Evolutionary conservation across 2,888 invertebrate genomes (phyloP).

Genomic region (Melanotus villosus): DNA sequence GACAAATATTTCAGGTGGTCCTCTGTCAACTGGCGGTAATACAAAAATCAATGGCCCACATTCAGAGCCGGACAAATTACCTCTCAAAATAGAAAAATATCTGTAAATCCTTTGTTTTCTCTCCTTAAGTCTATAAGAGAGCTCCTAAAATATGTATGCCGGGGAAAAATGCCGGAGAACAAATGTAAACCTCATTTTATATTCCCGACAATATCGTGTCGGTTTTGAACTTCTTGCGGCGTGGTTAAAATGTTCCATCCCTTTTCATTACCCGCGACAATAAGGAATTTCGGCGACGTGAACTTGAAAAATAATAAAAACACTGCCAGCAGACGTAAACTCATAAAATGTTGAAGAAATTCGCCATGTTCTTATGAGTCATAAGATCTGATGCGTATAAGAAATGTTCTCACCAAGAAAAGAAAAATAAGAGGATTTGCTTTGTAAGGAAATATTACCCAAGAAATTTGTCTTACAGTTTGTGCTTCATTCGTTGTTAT

Average conservation of each 20-base stretch:
- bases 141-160: slow-evolving; percentile 37
- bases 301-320: slow-evolving; percentile 38
- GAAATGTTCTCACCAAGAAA: slow-evolving; percentile 22
- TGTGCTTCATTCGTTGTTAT: slow-evolving; percentile 25
- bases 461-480: slow-evolving; percentile 23
- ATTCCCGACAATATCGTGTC: slow-evolving; percentile 35
- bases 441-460: slow-evolving; percentile 22
- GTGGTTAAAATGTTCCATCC: slow-evolving; percentile 26
- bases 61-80: slow-evolving; percentile 30
- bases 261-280: slow-evolving; percentile 38
- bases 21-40: slow-evolving; percentile 30
- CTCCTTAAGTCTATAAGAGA: slow-evolving; percentile 33
- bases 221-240: slow-evolving; percentile 34
- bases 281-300: slow-evolving; percentile 34
- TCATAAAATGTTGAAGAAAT: slow-evolving; percentile 33
- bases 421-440: slow-evolving; percentile 32
- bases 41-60: slow-evolving; percentile 37
- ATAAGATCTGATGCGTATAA: slow-evolving; percentile 27
- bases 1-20: slow-evolving; percentile 34
- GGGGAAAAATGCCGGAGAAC: slow-evolving; percentile 34
- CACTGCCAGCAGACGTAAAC: slow-evolving; percentile 28
- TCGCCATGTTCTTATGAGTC: slow-evolving; percentile 25
- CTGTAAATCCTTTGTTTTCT: slow-evolving; percentile 36
- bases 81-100: slow-evolving; percentile 25
- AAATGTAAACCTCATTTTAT: slow-evolving; percentile 43